Conservation (phyloP, 2,113 vertebrate species). For the Falco punctatus region DNA sequence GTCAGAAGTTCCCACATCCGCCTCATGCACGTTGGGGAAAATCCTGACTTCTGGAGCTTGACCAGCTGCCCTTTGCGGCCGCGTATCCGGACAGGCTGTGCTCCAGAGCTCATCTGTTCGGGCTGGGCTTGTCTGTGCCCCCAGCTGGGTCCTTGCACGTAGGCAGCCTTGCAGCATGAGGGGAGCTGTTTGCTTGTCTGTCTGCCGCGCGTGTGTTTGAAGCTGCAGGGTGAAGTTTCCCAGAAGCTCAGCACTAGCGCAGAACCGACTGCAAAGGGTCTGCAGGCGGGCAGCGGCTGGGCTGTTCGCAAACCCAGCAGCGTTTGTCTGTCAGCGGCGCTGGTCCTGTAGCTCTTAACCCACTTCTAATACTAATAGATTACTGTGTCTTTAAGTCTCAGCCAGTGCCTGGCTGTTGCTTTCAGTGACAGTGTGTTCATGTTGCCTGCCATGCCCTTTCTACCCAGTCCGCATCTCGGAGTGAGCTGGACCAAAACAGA, state of each 20-base stretch:
- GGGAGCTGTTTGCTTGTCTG: background rate
- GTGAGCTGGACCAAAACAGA: background rate
- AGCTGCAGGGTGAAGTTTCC: background rate
- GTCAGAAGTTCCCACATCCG: background rate
- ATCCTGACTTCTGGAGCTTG: background rate
- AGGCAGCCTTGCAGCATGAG: background rate
- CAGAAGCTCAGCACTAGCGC: background rate
- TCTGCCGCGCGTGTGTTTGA: fast-evolving
- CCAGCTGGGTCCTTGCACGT: background rate
- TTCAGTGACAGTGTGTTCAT: fast-evolving
- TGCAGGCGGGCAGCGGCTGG: background rate
- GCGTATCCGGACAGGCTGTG: fast-evolving
- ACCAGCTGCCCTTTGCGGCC: background rate
- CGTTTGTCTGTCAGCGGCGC: fast-evolving
- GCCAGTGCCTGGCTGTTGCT: background rate
- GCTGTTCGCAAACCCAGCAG: background rate
- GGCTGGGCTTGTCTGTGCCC: fast-evolving
- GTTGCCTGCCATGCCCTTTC: background rate
- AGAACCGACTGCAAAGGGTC: background rate
- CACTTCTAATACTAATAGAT: background rate
- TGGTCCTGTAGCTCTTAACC: background rate
- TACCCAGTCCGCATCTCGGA: background rate
- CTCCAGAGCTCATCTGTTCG: background rate
- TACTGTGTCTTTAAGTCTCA: too few species aligned
- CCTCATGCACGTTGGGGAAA: background rate